Evolutionary conservation across 2,797 vertebrate genomes (phyloP).

Genomic region (Otolemur crassicaudatus): DNA sequence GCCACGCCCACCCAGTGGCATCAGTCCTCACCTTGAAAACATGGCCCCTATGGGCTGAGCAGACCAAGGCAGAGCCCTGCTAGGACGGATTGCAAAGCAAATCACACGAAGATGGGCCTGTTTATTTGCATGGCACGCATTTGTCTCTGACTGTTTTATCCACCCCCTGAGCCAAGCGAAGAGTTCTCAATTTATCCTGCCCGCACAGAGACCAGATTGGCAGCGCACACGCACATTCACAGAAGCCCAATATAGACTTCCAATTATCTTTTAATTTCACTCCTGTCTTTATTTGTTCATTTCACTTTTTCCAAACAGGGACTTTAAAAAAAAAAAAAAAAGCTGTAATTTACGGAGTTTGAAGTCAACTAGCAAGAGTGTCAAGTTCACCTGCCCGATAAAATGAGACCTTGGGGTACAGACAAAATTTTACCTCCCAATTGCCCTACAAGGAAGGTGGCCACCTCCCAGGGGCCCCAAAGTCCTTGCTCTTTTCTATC

Average conservation of each 20-base stretch:
- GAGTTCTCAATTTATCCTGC: constrained; percentile 58
- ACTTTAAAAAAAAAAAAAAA: not conserved
- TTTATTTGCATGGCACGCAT: not conserved
- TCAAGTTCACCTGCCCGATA: not conserved
- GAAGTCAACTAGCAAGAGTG: not conserved
- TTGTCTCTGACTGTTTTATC: not conserved
- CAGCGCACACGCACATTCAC: not conserved
- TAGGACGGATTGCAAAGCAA: not conserved
- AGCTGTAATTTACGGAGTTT: constrained; percentile 71
- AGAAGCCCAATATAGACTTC: constrained; percentile 63
- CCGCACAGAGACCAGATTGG: constrained; percentile 17
- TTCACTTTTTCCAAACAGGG: constrained; percentile 76
- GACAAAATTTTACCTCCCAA: fast-evolving
- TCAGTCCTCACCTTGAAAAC: too few species aligned
- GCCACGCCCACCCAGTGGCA: too few species aligned
- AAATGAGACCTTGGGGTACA: not conserved
- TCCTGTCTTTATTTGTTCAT: constrained; percentile 76
- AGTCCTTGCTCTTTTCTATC: not conserved
- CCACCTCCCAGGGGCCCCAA: not conserved
- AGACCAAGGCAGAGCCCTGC: fast-evolving
- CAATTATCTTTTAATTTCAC: constrained; percentile 77
- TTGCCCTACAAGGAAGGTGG: fast-evolving
- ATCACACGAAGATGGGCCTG: not conserved
- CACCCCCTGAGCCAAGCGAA: not conserved
- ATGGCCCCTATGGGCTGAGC: not conserved